Evolutionary conservation across 2,113 vertebrate species (phyloP), one percentile per base, ranked within the genome.

Genomic region (Natator depressus): DNA sequence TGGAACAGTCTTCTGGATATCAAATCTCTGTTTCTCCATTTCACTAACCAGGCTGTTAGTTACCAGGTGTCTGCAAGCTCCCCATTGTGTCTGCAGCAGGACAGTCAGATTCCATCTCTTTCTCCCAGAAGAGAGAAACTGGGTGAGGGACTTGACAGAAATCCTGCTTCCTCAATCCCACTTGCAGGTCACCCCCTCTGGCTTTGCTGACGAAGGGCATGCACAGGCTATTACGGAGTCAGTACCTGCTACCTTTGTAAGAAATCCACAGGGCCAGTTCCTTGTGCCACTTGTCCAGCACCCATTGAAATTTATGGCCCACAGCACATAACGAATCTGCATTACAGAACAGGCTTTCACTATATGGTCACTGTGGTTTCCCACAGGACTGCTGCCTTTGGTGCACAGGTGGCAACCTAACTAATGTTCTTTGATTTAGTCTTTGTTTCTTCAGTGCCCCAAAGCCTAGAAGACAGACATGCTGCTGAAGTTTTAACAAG

Each of bases 41-140:
- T 76, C 93, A 47, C 84, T 35, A 2, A 53, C 84, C 20, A 95
- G 91, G 97, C 93, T 97, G 94, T 72, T 50, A 93, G 95, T 78
- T 47, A 29, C 86, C 91, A 90, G 91, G 91, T 94, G 93, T 82
- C 93, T 55, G 49, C 10, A 86, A 51, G 88, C 3, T 25, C 47
- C 47, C 11, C 17, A 6, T 62, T 2, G 2, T 22, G 80, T 46
- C 1, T 0, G 35, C 93, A 93, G 89, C 96, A 75, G 89, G 87
- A 65, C 24, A 85, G 81, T 24, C 24, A 1, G 80, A 65, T 92
- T 91, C 94, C 97, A 85, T 95, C 94, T 96, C 89, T 90, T 90
- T 31, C 72, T 80, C 72, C 76, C 65, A 1, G 24, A 78, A 79
- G 90, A 50, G 55, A 86, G 55, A 72, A 72, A 72, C n/a, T n/a